Evolutionary conservation across 2,888 invertebrate genomes (phyloP).

Genomic region (Amphimallon solstitiale): DNA sequence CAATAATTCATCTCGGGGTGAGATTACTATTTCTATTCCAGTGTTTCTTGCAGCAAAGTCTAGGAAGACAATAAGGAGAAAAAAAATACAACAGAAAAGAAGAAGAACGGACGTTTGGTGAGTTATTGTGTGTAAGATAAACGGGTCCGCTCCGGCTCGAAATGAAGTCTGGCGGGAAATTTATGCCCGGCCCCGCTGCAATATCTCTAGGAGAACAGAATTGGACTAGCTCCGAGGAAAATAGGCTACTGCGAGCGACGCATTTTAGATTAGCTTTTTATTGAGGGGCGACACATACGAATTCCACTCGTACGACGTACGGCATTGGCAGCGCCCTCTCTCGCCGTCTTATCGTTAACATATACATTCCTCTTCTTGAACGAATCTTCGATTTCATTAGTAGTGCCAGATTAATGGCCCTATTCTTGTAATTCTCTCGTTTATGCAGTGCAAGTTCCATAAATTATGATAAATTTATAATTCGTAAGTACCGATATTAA

Average conservation of each 20-base stretch:
- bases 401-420: slow-evolving; percentile 6
- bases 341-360: slow-evolving; percentile 27
- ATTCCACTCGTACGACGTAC: slow-evolving; percentile 20
- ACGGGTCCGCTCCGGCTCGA: slow-evolving; percentile 76
- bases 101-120: slow-evolving; percentile 54
- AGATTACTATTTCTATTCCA: slow-evolving; percentile 64
- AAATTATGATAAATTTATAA: background rate
- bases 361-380: slow-evolving; percentile 14
- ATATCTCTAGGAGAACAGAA: slow-evolving; percentile 64
- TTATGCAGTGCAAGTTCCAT: background rate
- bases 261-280: slow-evolving; percentile 64
- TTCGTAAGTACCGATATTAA: background rate
- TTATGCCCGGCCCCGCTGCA: slow-evolving; percentile 63
- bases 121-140: slow-evolving; percentile 76
- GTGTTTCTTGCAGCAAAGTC: slow-evolving; percentile 62
- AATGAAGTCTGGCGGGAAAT: slow-evolving; percentile 74
- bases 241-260: slow-evolving; percentile 62
- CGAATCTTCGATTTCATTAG: slow-evolving; percentile 29
- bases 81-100: slow-evolving; percentile 51
- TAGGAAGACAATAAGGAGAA: slow-evolving; percentile 59
- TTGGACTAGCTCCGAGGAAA: slow-evolving; percentile 63
- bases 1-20: slow-evolving; percentile 61
- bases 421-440: background rate
- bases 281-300: slow-evolving; percentile 49
- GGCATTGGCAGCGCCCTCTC: slow-evolving; percentile 6